A percentile compares a stretch with the other conserved stretches of the same genome.
These are phyloP conservation scores for Melanitta fusca DNA, from an alignment of 2,797 vertebrate species.

Conservation along the genomic window DNA sequence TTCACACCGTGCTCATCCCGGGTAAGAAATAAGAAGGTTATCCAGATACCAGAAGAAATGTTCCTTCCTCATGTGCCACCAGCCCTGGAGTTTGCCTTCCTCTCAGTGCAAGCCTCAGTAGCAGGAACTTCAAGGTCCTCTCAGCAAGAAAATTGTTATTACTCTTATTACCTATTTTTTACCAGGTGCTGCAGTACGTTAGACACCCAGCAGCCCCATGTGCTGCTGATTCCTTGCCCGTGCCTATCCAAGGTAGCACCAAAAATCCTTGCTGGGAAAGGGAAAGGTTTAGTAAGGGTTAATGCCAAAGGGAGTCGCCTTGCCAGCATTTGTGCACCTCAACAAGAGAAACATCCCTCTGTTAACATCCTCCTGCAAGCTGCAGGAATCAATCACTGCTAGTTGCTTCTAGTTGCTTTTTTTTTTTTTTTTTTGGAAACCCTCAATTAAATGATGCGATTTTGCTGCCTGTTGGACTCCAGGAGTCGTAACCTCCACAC, in stretches of 20 bases:
- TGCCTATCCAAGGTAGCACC: neutral
- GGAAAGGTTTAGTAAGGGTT: neutral
- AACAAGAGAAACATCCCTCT: neutral
- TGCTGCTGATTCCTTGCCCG: rapidly evolving
- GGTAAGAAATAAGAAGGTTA: neutral
- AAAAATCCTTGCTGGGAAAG: rapidly evolving
- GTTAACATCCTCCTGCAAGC: no score
- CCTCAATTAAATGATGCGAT: neutral
- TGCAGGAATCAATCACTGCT: neutral
- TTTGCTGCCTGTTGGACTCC: constrained; percentile 15
- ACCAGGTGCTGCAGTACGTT: neutral
- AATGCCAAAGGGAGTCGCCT: neutral
- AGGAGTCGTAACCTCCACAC: neutral
- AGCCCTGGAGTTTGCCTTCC: neutral
- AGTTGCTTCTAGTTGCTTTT: neutral
- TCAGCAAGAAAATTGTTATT: neutral
- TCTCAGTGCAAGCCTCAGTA: neutral
- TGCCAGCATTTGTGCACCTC: neutral
- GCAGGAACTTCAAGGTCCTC: neutral
- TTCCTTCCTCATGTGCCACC: rapidly evolving
- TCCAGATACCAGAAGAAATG: neutral
- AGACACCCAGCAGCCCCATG: rapidly evolving
- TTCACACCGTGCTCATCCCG: neutral
- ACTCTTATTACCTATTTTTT: neutral
- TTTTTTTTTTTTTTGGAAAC: neutral